Conservation (phyloP, 2,888 invertebrate species). For the Hermaeophaga mercurialis region DNA sequence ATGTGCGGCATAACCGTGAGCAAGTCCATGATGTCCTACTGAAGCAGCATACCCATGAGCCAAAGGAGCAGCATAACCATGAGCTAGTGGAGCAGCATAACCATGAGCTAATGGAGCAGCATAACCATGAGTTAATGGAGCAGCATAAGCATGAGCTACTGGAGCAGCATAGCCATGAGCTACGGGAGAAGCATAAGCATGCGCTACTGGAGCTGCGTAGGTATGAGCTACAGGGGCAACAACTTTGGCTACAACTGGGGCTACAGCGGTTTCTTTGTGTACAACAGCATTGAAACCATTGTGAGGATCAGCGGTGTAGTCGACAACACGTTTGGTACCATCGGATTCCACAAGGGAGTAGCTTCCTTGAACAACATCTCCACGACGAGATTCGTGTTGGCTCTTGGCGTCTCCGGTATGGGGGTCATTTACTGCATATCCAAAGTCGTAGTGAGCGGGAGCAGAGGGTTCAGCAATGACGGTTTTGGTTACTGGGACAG, state of each 20-base stretch:
- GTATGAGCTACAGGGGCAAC: slow-evolving; percentile 26
- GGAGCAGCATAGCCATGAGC: slow-evolving; percentile 27
- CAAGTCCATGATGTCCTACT: not conserved
- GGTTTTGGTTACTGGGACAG: slow-evolving; percentile 39
- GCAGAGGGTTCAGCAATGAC: slow-evolving; percentile 40
- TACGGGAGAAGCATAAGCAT: slow-evolving; percentile 1
- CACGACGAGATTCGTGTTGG: slow-evolving; percentile 67
- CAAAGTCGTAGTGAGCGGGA: slow-evolving; percentile 46
- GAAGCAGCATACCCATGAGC: not conserved
- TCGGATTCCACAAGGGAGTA: slow-evolving; percentile 62
- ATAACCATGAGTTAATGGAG: not conserved
- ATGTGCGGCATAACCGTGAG: slow-evolving; percentile 29
- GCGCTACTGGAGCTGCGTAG: slow-evolving; percentile 30
- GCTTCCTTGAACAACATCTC: slow-evolving; percentile 59
- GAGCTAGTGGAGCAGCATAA: slow-evolving; percentile 28
- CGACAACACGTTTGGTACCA: slow-evolving; percentile 60
- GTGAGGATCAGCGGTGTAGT: slow-evolving; percentile 60
- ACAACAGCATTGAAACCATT: slow-evolving; percentile 63
- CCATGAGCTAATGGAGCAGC: slow-evolving; percentile 18
- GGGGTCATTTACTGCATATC: slow-evolving; percentile 44
- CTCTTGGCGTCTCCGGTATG: slow-evolving; percentile 61
- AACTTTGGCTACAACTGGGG: not conserved
- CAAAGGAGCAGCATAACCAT: slow-evolving; percentile 17
- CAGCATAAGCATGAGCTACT: slow-evolving; percentile 26
- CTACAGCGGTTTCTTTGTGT: slow-evolving; percentile 54